phyloP scores from a whole-genome alignment of 2,888 invertebrate genomes.

The Rhodophaea formosa region DNA sequence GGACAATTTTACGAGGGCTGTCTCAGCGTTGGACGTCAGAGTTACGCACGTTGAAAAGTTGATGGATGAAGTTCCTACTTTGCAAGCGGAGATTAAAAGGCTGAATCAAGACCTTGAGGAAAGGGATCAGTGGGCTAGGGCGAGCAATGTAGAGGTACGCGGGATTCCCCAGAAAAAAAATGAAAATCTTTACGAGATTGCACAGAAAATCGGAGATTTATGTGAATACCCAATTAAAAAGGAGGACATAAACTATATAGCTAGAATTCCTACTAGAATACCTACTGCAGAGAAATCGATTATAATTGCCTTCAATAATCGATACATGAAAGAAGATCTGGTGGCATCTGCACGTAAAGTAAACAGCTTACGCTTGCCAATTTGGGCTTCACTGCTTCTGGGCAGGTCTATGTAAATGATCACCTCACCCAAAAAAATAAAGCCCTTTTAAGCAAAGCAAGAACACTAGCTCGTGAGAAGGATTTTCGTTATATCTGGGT shows the following conservation, averaged over 20 bases:
- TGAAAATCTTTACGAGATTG: conserved; percentile 25
- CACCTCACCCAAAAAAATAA: conserved; percentile 22
- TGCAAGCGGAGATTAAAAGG: conserved; percentile 17
- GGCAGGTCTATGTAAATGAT: conserved; percentile 22
- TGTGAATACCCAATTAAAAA: conserved; percentile 7
- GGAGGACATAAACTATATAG: conserved; percentile 27
- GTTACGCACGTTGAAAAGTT: conserved; percentile 19
- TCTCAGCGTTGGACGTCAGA: conserved; percentile 16
- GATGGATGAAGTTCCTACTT: conserved; percentile 15
- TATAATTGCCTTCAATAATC: conserved; percentile 20
- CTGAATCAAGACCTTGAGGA: conserved; percentile 20
- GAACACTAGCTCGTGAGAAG: no score
- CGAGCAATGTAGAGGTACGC: conserved; percentile 21
- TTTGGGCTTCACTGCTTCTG: conserved; percentile 16
- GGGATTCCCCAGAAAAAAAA: conserved; percentile 17
- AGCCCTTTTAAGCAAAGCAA: conserved; percentile 14
- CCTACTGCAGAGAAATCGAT: conserved; percentile 25
- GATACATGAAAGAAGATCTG: conserved; percentile 25
- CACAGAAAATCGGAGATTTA: conserved; percentile 12
- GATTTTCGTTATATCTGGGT: no score
- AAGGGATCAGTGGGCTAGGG: conserved; percentile 26
- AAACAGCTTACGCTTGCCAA: conserved; percentile 16
- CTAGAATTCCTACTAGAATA: conserved; percentile 23
- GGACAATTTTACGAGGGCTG: conserved; percentile 10
- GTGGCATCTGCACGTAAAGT: conserved; percentile 16